phyloP scores from a whole-genome alignment of 2,888 invertebrate genomes.

The Plemyria rubiginata region DNA sequence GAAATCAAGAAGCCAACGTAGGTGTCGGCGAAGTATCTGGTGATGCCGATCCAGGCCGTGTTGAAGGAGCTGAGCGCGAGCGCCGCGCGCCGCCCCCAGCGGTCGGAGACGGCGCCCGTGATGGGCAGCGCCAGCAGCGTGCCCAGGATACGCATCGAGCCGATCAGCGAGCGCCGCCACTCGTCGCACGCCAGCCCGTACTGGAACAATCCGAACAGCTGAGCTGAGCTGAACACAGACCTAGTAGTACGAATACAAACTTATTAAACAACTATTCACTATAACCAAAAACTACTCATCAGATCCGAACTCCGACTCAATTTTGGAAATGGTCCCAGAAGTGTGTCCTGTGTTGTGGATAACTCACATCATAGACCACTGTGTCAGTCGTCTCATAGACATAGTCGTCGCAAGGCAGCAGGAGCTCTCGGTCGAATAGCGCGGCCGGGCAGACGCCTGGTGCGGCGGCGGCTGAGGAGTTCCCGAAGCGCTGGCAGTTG shows the following conservation, averaged over 20 bases:
- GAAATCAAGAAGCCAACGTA: slow-evolving; percentile 87
- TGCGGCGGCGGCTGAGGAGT: slow-evolving; percentile 29
- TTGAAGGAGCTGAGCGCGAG: slow-evolving; percentile 84
- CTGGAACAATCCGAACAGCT: too few relatives aligned
- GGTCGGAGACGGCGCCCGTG: slow-evolving; percentile 89
- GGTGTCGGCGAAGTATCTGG: slow-evolving; percentile 84
- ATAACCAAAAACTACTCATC: too few relatives aligned
- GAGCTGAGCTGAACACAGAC: too few relatives aligned
- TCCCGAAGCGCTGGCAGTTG: slow-evolving; percentile 74
- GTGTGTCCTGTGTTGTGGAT: too few relatives aligned
- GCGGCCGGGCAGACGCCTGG: slow-evolving; percentile 56
- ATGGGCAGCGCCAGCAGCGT: slow-evolving; percentile 88
- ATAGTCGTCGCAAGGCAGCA: slow-evolving; percentile 56
- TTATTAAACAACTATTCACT: too few relatives aligned
- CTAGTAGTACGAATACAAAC: too few relatives aligned
- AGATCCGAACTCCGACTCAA: too few relatives aligned
- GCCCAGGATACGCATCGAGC: slow-evolving; percentile 88
- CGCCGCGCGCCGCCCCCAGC: slow-evolving; percentile 87
- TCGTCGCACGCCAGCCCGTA: slow-evolving; percentile 86
- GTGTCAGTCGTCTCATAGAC: slow-evolving; percentile 66
- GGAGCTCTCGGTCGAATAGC: slow-evolving; percentile 54
- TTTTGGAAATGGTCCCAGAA: too few relatives aligned
- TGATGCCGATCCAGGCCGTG: slow-evolving; percentile 86
- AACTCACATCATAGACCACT: slow-evolving; percentile 72
- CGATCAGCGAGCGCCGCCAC: slow-evolving; percentile 90